These are phyloP conservation scores for Drosophila pruinosa DNA, from an alignment of 1,140 invertebrate genomes.

Conservation along the genomic window DNA sequence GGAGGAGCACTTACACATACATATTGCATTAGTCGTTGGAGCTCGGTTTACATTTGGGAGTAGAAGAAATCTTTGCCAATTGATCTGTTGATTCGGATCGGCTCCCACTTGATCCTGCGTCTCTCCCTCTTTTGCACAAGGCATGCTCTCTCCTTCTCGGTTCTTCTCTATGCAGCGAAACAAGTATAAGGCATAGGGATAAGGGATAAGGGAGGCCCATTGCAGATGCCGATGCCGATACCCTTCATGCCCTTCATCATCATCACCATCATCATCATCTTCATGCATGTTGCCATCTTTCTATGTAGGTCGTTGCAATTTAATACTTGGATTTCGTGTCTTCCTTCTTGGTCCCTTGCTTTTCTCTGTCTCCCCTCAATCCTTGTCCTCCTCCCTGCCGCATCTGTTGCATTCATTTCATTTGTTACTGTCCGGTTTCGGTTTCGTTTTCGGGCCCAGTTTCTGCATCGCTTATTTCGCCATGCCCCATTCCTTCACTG, in stretches of 20 bases:
- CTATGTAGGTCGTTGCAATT: conserved; percentile 80
- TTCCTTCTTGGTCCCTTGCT: not conserved
- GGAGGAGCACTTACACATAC: not conserved
- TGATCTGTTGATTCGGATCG: no score
- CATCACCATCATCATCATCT: not conserved
- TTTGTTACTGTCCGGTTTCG: conserved; percentile 20
- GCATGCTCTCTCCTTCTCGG: not conserved
- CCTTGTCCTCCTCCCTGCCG: not conserved
- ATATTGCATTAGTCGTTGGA: conserved; percentile 2
- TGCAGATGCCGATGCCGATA: conserved; percentile 5
- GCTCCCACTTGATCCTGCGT: not conserved
- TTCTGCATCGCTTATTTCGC: conserved; percentile 44
- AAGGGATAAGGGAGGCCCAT: conserved; percentile 3
- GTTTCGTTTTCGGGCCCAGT: conserved; percentile 42
- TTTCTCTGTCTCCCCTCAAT: not conserved
- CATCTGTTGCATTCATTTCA: conserved; percentile 13
- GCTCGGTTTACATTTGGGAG: no score
- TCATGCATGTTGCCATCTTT: conserved; percentile 30
- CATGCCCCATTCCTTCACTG: not conserved
- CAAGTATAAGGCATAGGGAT: not conserved
- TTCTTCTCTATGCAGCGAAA: not conserved
- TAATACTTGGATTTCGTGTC: conserved; percentile 62
- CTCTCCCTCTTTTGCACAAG: not conserved
- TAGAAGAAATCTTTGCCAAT: no score
- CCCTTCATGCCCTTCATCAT: conserved; percentile 13